Evolutionary conservation across 2,113 vertebrate species (phyloP), one percentile per base, ranked within the genome.

Genomic region (Salvelinus namaycush): DNA sequence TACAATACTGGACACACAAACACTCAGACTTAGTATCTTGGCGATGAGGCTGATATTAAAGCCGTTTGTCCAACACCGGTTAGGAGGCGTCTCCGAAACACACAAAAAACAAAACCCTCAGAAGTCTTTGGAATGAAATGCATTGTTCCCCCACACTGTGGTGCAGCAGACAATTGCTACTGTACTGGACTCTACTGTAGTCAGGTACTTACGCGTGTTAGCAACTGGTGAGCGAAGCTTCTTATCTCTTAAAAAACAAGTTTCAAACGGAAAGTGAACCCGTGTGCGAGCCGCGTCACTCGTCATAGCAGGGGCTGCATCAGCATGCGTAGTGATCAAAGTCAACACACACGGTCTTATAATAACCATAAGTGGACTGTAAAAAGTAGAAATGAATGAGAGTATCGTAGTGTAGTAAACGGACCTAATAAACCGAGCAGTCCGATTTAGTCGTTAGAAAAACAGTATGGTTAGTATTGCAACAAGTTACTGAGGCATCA

Each of bases 101-200:
- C 2, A 72, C 31, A 13, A 66, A 73, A 49, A 31, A 49, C 1
- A 68, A 59, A 75, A 44, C 68, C 70, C 57, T n/a, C 79, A 72
- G 73, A 62, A 83, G 79, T 91, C 90, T 91, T 92, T 92, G 91
- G 92, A 92, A 92, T 92, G 89, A 89, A 85, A 87, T 74, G 88
- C 86, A 86, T 76, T 62, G 70, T 81, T 77, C 86, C 76, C 86
- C 78, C 83, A 60, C 44, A 64, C 49, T 59, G 72, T 74, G 76
- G 72, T 44, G 39, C 39, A 11, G 39, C 9, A 44, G 39, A 44
- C 8, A 44, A 44, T 79, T 69, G 79, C 57, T 31, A 60, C 70
- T 79, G 68, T n/a, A 62, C n/a, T 62, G 51, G 51, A 74, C 73
- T 12, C 4, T 77, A 75, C 74, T 24, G 64, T 65, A 77, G 73